These are phyloP conservation scores for Aleiodes leptofemur DNA, from an alignment of 2,888 invertebrate species.

Conservation along the genomic window DNA sequence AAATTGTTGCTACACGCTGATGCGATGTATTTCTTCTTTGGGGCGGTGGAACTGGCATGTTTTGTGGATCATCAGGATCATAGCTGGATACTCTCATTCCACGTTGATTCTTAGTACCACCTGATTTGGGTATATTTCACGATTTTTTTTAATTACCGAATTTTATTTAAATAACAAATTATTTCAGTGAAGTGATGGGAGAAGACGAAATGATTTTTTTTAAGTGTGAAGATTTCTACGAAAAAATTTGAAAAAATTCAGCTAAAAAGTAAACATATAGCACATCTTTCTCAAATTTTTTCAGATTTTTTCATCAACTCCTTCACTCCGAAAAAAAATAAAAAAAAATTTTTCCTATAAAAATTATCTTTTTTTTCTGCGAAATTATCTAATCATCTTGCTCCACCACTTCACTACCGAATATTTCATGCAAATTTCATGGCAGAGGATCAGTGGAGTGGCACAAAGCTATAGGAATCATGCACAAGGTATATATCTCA, in stretches of 20 bases:
- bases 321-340: no score
- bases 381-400: neutral
- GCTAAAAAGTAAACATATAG: no score
- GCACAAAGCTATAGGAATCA: constrained; percentile 28
- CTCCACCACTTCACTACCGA: neutral
- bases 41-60: constrained; percentile 72
- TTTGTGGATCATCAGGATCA: constrained; percentile 82
- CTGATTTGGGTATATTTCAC: constrained; percentile 59
- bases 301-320: no score
- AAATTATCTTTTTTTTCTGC: neutral
- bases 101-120: constrained; percentile 81
- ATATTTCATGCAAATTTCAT: constrained; percentile 29
- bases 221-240: no score
- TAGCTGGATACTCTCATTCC: constrained; percentile 82
- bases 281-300: no score
- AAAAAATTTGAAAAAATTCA: no score
- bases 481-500: constrained; percentile 1
- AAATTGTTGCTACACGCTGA: constrained; percentile 87
- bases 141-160: constrained; percentile 10
- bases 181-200: constrained; percentile 41
- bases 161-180: constrained; percentile 26
- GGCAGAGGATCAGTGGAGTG: constrained; percentile 25
- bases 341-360: no score
- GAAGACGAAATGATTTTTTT: neutral
- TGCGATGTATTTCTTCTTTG: constrained; percentile 77